These are phyloP conservation scores for Elysia chlorotica DNA, from an alignment of 1,140 invertebrate genomes.

Conservation along the genomic window DNA sequence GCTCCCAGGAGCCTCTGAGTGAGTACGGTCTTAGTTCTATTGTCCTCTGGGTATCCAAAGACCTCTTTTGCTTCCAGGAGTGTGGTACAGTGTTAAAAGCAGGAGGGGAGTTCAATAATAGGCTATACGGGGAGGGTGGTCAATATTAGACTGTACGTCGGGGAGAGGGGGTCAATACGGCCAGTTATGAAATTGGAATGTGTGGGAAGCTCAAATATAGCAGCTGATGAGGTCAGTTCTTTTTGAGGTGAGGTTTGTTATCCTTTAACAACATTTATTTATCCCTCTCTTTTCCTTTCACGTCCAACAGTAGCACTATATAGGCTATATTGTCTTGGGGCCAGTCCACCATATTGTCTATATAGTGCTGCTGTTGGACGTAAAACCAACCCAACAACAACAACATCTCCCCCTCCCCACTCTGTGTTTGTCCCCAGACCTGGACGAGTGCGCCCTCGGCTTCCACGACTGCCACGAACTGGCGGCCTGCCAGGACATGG, in stretches of 20 bases:
- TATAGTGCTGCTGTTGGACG: not conserved
- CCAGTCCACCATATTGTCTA: not conserved
- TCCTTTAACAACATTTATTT: not conserved
- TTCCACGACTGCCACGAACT: slow-evolving; percentile 6
- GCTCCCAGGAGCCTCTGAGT: no score
- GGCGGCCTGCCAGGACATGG: not conserved
- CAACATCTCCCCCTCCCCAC: not conserved
- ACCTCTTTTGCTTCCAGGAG: no score
- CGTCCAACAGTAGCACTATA: no score
- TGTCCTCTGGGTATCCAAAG: no score
- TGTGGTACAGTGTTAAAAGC: no score
- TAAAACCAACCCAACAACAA: not conserved
- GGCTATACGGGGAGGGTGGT: no score
- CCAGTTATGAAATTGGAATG: no score
- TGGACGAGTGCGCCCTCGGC: not conserved
- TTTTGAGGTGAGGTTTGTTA: not conserved
- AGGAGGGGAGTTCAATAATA: no score
- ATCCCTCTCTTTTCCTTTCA: not conserved
- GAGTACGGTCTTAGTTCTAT: no score
- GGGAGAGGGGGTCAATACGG: no score
- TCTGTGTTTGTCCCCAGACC: not conserved
- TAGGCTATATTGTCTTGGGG: not conserved
- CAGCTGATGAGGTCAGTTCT: not conserved
- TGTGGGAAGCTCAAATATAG: not conserved
- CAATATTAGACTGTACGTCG: no score